phyloP scores from a whole-genome alignment of 2,797 vertebrate genomes.

The Rhinophrynus dorsalis region DNA sequence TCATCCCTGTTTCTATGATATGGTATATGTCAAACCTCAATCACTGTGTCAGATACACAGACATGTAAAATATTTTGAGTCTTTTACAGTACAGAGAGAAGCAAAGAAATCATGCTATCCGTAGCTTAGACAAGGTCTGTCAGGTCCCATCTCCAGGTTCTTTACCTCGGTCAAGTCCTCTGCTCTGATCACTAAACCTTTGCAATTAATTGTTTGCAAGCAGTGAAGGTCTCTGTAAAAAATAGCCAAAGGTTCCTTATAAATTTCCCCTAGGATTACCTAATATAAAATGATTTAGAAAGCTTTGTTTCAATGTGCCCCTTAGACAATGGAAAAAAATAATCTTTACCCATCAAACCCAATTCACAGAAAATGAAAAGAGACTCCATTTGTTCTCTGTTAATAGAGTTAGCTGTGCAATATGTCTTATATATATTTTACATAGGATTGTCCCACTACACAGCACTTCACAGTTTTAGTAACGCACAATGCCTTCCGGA shows the following conservation, averaged over 20 bases:
- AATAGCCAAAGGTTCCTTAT: slow-evolving; percentile 7
- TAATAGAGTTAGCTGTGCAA: neutral
- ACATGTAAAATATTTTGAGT: neutral
- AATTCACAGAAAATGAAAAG: slow-evolving; percentile 14
- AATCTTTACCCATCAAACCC: slow-evolving; percentile 10
- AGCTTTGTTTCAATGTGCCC: neutral
- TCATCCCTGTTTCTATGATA: neutral
- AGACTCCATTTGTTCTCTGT: neutral
- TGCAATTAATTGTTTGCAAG: slow-evolving; percentile 10
- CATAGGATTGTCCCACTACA: too few species aligned
- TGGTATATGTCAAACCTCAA: neutral
- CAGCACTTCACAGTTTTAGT: too few species aligned
- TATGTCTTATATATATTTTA: neutral
- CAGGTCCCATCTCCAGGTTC: neutral
- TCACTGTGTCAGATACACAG: neutral
- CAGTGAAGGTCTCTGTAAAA: neutral
- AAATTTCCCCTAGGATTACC: slow-evolving; percentile 12
- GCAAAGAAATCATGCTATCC: neutral
- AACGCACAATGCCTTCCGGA: too few species aligned
- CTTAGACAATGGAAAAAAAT: neutral
- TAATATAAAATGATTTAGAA: slow-evolving; percentile 12
- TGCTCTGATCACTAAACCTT: slow-evolving; percentile 3
- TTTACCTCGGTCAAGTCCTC: neutral
- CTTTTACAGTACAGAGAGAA: neutral
- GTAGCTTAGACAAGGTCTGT: neutral